These are phyloP conservation scores for Caenorhabditis sp. DNA, from an alignment of 2,888 invertebrate genomes.

Conservation along the genomic window DNA sequence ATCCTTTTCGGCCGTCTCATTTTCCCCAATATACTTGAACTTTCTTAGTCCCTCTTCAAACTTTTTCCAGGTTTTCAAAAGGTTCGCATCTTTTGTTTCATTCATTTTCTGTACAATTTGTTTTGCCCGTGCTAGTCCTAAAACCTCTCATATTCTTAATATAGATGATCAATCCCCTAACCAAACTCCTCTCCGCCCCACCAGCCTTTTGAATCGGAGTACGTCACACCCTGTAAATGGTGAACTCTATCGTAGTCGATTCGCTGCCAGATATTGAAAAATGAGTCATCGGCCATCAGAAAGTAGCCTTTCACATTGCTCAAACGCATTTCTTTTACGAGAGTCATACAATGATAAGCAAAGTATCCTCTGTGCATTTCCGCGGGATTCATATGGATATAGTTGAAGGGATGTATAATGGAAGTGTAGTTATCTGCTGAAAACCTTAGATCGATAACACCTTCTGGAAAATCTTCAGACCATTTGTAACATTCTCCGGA, in stretches of 20 bases:
- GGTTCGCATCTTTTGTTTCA: slow-evolving; percentile 8
- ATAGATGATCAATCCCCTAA: neutral
- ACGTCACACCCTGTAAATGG: neutral
- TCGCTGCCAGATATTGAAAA: slow-evolving; percentile 61
- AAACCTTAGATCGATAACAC: neutral
- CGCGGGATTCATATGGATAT: slow-evolving; percentile 45
- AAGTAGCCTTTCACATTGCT: slow-evolving; percentile 52
- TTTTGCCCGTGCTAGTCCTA: neutral
- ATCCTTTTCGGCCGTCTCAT: slow-evolving; percentile 17
- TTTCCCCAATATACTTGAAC: slow-evolving; percentile 13
- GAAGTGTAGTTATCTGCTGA: slow-evolving; percentile 19
- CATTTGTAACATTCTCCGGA: neutral
- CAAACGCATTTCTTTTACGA: slow-evolving; percentile 44
- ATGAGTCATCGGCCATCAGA: slow-evolving; percentile 50
- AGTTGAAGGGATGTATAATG: slow-evolving; percentile 42
- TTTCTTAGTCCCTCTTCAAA: slow-evolving; percentile 25
- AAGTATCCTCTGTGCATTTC: slow-evolving; percentile 46
- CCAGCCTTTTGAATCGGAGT: neutral
- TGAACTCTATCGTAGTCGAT: slow-evolving; percentile 46
- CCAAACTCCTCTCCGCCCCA: neutral
- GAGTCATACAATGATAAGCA: slow-evolving; percentile 52
- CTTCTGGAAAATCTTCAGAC: no score
- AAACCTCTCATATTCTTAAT: neutral
- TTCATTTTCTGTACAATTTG: slow-evolving; percentile 5
- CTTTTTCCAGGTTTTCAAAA: neutral